Conservation (phyloP, 1,140 invertebrate genomes). For the Macrotrachela quadricornifera region DNA sequence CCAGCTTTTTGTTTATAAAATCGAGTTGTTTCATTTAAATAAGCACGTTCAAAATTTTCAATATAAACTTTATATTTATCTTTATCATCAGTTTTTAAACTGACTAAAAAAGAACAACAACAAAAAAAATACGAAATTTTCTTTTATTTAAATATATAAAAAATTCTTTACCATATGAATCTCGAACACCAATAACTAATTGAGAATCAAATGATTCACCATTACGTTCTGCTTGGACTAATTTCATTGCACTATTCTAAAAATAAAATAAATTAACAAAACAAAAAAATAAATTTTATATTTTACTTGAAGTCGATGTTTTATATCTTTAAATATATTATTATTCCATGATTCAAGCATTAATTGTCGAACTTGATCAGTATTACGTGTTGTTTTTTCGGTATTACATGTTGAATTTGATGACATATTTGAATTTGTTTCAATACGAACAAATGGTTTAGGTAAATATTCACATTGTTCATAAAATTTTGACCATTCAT, state of each 20-base stretch:
- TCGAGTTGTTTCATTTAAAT: constrained; percentile 69
- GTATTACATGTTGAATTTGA: neutral
- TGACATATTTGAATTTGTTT: constrained; percentile 32
- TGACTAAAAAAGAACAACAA: constrained; percentile 40
- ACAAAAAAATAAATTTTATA: too few species aligned
- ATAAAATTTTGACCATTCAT: constrained; percentile 90
- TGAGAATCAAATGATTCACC: constrained; percentile 92
- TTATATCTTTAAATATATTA: constrained; percentile 80
- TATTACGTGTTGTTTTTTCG: neutral
- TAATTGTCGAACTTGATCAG: constrained; percentile 37
- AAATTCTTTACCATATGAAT: constrained; percentile 59
- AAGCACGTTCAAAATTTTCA: constrained; percentile 86
- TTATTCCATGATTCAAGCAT: constrained; percentile 96
- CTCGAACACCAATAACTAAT: constrained; percentile 78
- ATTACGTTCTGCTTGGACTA: constrained; percentile 80
- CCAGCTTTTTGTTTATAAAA: constrained; percentile 80
- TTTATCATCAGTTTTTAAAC: constrained; percentile 73
- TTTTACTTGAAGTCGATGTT: constrained; percentile 53
- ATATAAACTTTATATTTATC: constrained; percentile 84
- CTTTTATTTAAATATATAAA: too few species aligned
- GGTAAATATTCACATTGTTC: constrained; percentile 87
- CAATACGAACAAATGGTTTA: constrained; percentile 76
- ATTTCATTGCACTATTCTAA: constrained; percentile 73
- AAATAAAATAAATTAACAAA: too few species aligned
- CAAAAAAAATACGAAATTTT: neutral